Evolutionary conservation across 2,113 vertebrate species (phyloP).

Genomic region (Hyla sarda): DNA sequence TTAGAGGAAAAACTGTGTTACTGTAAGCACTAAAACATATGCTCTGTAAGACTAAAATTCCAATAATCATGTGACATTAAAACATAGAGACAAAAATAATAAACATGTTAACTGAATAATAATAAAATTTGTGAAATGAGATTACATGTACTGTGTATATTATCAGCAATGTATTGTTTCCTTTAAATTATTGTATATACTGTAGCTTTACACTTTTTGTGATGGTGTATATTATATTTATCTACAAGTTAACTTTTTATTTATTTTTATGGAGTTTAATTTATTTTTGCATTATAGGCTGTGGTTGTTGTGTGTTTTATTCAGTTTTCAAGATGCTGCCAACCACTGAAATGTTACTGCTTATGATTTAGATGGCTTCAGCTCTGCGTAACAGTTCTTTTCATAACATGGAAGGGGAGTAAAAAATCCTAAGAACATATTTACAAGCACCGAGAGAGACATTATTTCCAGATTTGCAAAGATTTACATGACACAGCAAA

Average conservation of each 20-base stretch:
- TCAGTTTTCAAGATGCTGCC: not conserved
- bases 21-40: too few species aligned
- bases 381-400: not conserved
- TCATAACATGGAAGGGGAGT: not conserved
- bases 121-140: too few species aligned
- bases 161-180: too few species aligned
- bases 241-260: not conserved
- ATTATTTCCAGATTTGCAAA: conserved; percentile 34
- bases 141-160: too few species aligned
- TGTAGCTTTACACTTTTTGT: too few species aligned
- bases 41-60: too few species aligned
- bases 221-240: not conserved
- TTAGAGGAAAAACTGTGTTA: too few species aligned
- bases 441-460: conserved; percentile 6
- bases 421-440: conserved; percentile 7
- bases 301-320: not conserved
- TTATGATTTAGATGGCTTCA: conserved; percentile 3
- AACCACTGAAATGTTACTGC: conserved; percentile 11
- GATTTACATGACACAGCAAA: conserved; percentile 25
- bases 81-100: too few species aligned
- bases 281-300: not conserved
- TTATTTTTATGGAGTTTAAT: not conserved
- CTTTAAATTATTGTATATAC: too few species aligned
- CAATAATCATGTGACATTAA: too few species aligned
- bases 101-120: too few species aligned